A percentile compares a stretch with the other conserved stretches of the same genome.
Conservation (phyloP, 2,797 vertebrate genomes). For the Arnoldichthys spilopterus region DNA sequence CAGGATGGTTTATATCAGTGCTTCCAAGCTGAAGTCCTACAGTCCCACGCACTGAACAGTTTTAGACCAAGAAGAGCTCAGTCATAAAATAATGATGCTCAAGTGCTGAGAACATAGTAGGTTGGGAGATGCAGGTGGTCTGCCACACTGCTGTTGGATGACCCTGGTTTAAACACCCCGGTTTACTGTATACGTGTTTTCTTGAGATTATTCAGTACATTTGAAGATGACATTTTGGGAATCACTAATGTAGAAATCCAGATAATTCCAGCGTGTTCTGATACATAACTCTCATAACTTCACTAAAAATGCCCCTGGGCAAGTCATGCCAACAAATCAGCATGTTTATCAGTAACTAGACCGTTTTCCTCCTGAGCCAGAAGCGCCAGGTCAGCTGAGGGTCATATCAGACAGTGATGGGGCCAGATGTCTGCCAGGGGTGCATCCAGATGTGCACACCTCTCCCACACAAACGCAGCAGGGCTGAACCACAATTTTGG, state of each 20-base stretch:
- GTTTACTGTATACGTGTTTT: no score
- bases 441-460: background rate
- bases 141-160: no score
- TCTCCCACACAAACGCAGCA: background rate
- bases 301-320: background rate
- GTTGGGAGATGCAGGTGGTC: no score
- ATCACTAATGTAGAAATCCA: background rate
- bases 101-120: background rate
- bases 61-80: no score
- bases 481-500: background rate
- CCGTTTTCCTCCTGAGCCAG: conserved; percentile 26
- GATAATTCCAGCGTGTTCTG: background rate
- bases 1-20: no score
- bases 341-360: background rate
- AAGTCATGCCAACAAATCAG: no score
- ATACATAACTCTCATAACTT: no score
- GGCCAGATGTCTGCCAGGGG: conserved; percentile 12
- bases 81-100: background rate
- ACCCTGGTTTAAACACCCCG: no score
- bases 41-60: no score
- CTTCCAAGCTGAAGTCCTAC: no score
- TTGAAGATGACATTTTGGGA: no score
- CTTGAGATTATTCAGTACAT: no score
- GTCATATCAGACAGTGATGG: conserved; percentile 1
- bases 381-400: conserved; percentile 25